phyloP scores from a whole-genome alignment of 2,888 invertebrate genomes.

The Drosophila hawaiiensis region DNA sequence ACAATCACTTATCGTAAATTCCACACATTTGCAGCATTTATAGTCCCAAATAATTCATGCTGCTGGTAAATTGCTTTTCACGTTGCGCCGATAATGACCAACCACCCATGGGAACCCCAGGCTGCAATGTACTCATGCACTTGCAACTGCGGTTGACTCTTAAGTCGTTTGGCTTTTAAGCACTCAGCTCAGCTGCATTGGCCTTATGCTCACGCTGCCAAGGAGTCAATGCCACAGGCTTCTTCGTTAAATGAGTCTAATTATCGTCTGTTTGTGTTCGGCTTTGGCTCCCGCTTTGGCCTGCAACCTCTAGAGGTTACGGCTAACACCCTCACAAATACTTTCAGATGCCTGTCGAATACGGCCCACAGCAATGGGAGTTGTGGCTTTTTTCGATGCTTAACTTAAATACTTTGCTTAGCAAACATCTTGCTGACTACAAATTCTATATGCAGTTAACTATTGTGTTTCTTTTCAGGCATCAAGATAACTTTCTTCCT shows the following conservation, averaged over 20 bases:
- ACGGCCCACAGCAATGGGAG: neutral
- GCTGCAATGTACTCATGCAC: conserved; percentile 2
- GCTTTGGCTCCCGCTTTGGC: conserved; percentile 6
- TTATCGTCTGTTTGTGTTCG: conserved; percentile 47
- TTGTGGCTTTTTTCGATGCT: neutral
- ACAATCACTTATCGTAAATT: conserved; percentile 42
- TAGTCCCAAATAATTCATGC: conserved; percentile 25
- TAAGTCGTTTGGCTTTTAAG: conserved; percentile 30
- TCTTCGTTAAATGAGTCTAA: conserved; percentile 55
- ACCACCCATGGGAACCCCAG: neutral
- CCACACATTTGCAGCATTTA: conserved; percentile 8
- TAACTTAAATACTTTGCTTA: neutral
- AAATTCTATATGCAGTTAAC: neutral
- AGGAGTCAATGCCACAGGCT: conserved; percentile 35
- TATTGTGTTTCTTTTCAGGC: conserved; percentile 8
- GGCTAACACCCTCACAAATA: conserved; percentile 37
- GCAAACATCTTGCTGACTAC: neutral
- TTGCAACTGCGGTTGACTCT: conserved; percentile 24
- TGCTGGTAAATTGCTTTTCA: conserved; percentile 22
- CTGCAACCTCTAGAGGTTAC: conserved; percentile 8
- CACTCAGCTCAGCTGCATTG: conserved; percentile 8
- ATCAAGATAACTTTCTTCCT: conserved; percentile 17
- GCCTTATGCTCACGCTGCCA: conserved; percentile 12
- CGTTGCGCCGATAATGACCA: conserved; percentile 13
- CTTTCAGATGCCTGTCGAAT: conserved; percentile 7